These are phyloP conservation scores for Drosophila yakuba DNA, from an alignment of 1,140 invertebrate species.

Conservation along the genomic window DNA sequence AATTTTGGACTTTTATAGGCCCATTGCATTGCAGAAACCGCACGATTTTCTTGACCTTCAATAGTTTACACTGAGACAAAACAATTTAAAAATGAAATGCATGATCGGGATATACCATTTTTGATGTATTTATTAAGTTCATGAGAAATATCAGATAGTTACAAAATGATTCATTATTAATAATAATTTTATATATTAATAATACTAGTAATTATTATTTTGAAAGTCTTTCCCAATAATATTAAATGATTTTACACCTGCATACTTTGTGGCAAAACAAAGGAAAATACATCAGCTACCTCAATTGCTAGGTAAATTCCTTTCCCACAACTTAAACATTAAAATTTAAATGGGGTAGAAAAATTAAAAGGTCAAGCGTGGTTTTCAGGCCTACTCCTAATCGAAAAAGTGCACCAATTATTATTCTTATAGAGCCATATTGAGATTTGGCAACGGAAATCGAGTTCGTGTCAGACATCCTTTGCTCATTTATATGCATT, in stretches of 20 bases:
- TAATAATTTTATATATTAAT: too few species aligned
- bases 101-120: too few species aligned
- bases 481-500: conserved; percentile 74
- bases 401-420: conserved; percentile 5
- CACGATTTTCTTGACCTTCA: neutral
- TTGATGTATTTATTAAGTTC: too few species aligned
- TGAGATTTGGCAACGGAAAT: conserved; percentile 8
- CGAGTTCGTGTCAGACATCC: conserved; percentile 19
- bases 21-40: neutral
- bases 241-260: neutral
- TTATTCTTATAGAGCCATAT: too few species aligned
- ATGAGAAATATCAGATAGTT: too few species aligned
- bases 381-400: too few species aligned
- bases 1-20: neutral
- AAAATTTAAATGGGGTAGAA: too few species aligned
- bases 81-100: too few species aligned
- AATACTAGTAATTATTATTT: neutral
- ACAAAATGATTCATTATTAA: too few species aligned
- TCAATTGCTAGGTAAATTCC: neutral
- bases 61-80: neutral
- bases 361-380: too few species aligned
- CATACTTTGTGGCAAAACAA: neutral
- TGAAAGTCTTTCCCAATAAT: too few species aligned
- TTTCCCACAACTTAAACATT: too few species aligned
- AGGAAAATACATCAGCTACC: neutral